Evolutionary conservation across 2,113 vertebrate genomes (phyloP).

Genomic region (Sorex araneus): DNA sequence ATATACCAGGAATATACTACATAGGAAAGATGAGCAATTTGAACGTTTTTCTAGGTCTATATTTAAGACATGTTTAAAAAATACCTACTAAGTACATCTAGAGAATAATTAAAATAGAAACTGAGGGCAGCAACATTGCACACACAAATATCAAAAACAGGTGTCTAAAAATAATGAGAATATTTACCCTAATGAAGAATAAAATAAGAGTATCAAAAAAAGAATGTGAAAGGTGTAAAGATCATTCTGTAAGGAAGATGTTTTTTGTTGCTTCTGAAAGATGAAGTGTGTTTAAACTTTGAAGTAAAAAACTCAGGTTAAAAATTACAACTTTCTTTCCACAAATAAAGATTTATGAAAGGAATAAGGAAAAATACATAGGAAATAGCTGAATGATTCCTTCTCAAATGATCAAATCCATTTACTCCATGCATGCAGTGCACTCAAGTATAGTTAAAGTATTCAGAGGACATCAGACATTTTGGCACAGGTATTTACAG

Average conservation of each 20-base stretch:
- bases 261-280: slow-evolving; percentile 34
- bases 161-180: slow-evolving; percentile 2
- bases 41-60: slow-evolving; percentile 28
- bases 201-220: slow-evolving; percentile 11
- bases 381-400: background rate
- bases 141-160: background rate
- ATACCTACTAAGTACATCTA: background rate
- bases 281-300: slow-evolving; percentile 47
- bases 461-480: background rate
- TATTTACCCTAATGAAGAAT: slow-evolving; percentile 18
- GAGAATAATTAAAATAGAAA: slow-evolving; percentile 35
- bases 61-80: slow-evolving; percentile 42
- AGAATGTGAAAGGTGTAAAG: slow-evolving; percentile 63
- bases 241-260: slow-evolving; percentile 51
- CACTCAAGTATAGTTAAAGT: slow-evolving; percentile 11
- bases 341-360: slow-evolving; percentile 52
- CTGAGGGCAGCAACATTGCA: background rate
- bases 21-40: slow-evolving; percentile 40
- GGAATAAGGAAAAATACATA: slow-evolving; percentile 48
- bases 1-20: background rate
- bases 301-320: slow-evolving; percentile 53
- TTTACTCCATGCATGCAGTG: background rate
- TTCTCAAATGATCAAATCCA: slow-evolving; percentile 50
- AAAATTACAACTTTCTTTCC: slow-evolving; percentile 56
- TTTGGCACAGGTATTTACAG: slow-evolving; percentile 32